Evolutionary conservation across 2,113 vertebrate species (phyloP).

Genomic region (Perognathus longimembris): DNA sequence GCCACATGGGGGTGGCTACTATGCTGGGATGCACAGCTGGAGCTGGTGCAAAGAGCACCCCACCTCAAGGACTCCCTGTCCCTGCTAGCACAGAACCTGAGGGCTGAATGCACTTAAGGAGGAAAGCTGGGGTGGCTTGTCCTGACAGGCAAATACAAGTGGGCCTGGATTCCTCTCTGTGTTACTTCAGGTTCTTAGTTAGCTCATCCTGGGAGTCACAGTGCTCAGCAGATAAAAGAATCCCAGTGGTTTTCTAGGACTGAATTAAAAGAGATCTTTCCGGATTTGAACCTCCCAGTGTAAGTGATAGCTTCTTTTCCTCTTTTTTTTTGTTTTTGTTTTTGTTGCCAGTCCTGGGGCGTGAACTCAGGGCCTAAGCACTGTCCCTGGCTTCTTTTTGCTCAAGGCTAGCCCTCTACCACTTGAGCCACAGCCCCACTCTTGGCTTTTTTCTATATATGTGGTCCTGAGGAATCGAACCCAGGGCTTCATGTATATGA

Average conservation of each 20-base stretch:
- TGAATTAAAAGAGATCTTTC: neutral
- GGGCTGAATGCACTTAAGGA: neutral
- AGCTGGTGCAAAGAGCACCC: neutral
- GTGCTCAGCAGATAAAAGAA: neutral
- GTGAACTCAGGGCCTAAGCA: no score
- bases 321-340: no score
- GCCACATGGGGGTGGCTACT: neutral
- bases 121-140: neutral
- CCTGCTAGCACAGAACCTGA: neutral
- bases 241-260: neutral
- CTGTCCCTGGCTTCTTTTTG: no score
- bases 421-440: no score
- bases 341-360: no score
- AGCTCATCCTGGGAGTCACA: neutral
- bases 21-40: no score
- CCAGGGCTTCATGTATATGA: no score
- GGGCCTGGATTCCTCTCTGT: neutral
- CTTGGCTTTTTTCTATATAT: no score
- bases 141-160: neutral
- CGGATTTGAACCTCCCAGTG: neutral
- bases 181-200: neutral
- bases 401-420: no score
- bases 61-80: neutral
- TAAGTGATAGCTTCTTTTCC: neutral
- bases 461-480: no score